These are phyloP conservation scores for Pseudomyrmex sp. DNA, from an alignment of 1,140 invertebrate genomes.

Conservation along the genomic window DNA sequence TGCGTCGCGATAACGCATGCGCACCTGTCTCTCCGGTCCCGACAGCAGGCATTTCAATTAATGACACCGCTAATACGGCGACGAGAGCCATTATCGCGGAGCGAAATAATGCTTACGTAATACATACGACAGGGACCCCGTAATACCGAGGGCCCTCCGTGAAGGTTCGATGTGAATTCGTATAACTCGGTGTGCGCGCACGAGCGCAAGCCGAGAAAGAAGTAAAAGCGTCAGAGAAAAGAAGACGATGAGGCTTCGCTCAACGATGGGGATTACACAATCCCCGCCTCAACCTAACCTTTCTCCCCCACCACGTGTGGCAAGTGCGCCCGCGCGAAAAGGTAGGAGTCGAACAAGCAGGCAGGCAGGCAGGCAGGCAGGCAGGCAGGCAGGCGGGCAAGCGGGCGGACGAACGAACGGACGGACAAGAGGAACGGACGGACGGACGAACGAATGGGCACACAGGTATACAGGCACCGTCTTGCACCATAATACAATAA, in stretches of 20 bases:
- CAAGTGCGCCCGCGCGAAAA: constrained; percentile 49
- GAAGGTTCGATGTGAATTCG: too few relatives aligned
- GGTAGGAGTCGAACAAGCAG: constrained; percentile 69
- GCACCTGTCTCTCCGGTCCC: constrained; percentile 15
- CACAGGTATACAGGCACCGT: constrained; percentile 76
- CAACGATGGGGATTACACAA: constrained; percentile 81
- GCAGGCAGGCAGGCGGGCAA: background rate
- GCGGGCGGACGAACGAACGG: constrained; percentile 52
- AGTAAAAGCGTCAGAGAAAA: constrained; percentile 75
- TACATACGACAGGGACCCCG: background rate
- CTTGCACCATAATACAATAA: constrained; percentile 84
- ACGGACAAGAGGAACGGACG: too few relatives aligned
- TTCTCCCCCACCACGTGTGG: constrained; percentile 76
- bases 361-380: constrained; percentile 46
- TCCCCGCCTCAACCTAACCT: constrained; percentile 83
- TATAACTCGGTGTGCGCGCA: background rate
- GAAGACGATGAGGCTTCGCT: constrained; percentile 78
- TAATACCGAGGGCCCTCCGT: constrained; percentile 20
- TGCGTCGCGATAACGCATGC: constrained; percentile 13
- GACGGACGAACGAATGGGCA: constrained; percentile 60
- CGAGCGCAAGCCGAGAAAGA: constrained; percentile 59
- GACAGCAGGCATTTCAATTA: constrained; percentile 44
- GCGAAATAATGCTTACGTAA: constrained; percentile 43
- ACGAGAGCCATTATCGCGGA: constrained; percentile 13
- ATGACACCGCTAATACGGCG: constrained; percentile 33